Conservation (phyloP, 2,888 invertebrate species). For the Noctua fimbriata region DNA sequence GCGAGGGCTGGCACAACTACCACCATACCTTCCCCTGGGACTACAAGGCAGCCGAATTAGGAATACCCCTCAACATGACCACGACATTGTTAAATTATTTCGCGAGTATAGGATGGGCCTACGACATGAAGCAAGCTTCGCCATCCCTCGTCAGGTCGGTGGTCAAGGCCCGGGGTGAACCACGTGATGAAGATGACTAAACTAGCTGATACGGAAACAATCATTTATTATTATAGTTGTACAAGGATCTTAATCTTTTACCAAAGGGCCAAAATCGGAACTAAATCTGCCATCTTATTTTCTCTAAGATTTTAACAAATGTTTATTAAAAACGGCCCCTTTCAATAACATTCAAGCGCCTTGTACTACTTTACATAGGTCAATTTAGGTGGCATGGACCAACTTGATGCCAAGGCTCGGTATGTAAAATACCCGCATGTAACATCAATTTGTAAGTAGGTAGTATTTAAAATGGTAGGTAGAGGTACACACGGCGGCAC, state of each 20-base stretch:
- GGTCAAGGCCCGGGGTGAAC: slow-evolving; percentile 89
- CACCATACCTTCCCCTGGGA: slow-evolving; percentile 98
- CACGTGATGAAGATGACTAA: slow-evolving; percentile 45
- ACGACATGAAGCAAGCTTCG: slow-evolving; percentile 93
- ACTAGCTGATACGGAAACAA: not conserved
- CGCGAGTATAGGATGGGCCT: slow-evolving; percentile 94
- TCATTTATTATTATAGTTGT: not conserved
- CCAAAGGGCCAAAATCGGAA: not conserved
- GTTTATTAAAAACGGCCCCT: not conserved
- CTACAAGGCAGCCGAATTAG: slow-evolving; percentile 97
- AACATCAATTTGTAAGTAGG: not conserved
- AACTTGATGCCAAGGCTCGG: not conserved
- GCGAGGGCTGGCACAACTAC: slow-evolving; percentile 98
- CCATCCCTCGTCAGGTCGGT: slow-evolving; percentile 87
- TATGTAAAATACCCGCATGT: not conserved
- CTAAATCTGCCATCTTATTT: not conserved
- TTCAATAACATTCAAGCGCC: not conserved
- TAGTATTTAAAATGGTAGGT: not conserved
- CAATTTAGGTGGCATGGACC: not conserved
- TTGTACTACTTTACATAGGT: slow-evolving; percentile 2
- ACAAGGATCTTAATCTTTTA: not conserved
- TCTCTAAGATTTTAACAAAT: not conserved
- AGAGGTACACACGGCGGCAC: too few species aligned
- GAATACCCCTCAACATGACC: slow-evolving; percentile 92
- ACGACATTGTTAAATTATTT: slow-evolving; percentile 93